Evolutionary conservation across 2,888 invertebrate species (phyloP).

Genomic region (Callimorpha dominula): DNA sequence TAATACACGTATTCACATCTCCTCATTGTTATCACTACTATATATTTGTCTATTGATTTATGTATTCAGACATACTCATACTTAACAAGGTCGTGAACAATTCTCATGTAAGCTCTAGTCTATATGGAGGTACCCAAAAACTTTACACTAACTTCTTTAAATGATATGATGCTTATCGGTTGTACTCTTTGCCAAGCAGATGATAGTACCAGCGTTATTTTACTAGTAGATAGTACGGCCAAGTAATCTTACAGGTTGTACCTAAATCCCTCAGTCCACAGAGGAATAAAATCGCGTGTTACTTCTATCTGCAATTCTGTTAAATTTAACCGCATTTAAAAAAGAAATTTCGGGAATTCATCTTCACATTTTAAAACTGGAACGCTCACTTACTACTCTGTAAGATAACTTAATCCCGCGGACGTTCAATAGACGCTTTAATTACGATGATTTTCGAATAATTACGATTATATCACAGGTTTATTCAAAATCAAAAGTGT

Average conservation of each 20-base stretch:
- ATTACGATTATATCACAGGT: not conserved
- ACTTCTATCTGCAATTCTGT: not conserved
- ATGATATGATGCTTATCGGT: too few relatives aligned
- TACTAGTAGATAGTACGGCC: not conserved
- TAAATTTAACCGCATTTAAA: not conserved
- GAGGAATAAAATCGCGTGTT: not conserved
- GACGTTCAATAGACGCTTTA: too few relatives aligned
- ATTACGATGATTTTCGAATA: not conserved
- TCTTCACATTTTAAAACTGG: not conserved
- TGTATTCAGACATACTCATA: not conserved
- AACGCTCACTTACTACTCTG: not conserved
- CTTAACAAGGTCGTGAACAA: not conserved
- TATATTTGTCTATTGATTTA: not conserved
- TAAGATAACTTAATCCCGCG: not conserved
- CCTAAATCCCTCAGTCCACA: not conserved
- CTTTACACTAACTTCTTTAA: not conserved
- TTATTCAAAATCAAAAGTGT: constrained; percentile 21
- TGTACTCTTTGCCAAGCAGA: too few relatives aligned
- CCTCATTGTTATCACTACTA: not conserved
- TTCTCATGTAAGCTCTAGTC: not conserved
- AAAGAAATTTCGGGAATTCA: not conserved
- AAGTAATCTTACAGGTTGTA: not conserved
- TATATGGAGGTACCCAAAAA: not conserved
- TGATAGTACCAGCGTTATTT: not conserved
- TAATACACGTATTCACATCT: not conserved